These are phyloP conservation scores for Zaprionus vittiger DNA, from an alignment of 1,140 invertebrate genomes.

Conservation along the genomic window DNA sequence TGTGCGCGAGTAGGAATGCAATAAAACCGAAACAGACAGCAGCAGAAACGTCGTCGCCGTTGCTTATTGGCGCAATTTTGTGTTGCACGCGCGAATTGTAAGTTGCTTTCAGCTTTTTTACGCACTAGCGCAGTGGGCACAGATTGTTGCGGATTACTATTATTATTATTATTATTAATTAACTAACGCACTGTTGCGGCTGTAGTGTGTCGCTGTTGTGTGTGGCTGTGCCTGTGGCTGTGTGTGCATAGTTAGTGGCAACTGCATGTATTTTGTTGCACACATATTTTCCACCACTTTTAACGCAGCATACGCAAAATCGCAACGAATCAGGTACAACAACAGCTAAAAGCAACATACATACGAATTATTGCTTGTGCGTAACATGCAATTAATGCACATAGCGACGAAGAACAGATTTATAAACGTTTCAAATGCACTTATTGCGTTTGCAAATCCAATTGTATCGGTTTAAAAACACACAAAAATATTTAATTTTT, in stretches of 20 bases:
- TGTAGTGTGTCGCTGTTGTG: slow-evolving; percentile 1
- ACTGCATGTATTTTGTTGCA: slow-evolving; percentile 55
- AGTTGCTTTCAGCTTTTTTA: slow-evolving; percentile 29
- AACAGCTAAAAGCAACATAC: slow-evolving; percentile 49
- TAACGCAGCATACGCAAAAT: slow-evolving; percentile 47
- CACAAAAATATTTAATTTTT: slow-evolving; percentile 76
- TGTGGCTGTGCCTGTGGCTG: not conserved
- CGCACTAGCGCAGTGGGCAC: slow-evolving; percentile 23
- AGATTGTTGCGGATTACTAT: slow-evolving; percentile 18
- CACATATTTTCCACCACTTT: slow-evolving; percentile 57
- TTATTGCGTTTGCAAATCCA: slow-evolving; percentile 36
- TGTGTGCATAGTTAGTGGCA: slow-evolving; percentile 40
- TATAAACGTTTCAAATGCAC: not conserved
- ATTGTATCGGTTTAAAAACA: slow-evolving; percentile 47
- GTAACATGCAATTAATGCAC: slow-evolving; percentile 21
- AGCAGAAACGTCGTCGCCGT: slow-evolving; percentile 49
- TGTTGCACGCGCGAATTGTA: slow-evolving; percentile 62
- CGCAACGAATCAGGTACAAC: slow-evolving; percentile 50
- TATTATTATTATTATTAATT: slow-evolving; percentile 27
- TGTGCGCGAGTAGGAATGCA: slow-evolving; percentile 63
- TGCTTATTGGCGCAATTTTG: slow-evolving; percentile 82
- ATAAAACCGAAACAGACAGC: slow-evolving; percentile 59
- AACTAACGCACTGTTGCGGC: slow-evolving; percentile 35
- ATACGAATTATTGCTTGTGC: slow-evolving; percentile 30
- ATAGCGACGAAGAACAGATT: slow-evolving; percentile 31